A percentile compares a stretch with the other conserved stretches of the same genome.
Conservation (phyloP, 2,888 invertebrate species). For the Zonitis immaculata region DNA sequence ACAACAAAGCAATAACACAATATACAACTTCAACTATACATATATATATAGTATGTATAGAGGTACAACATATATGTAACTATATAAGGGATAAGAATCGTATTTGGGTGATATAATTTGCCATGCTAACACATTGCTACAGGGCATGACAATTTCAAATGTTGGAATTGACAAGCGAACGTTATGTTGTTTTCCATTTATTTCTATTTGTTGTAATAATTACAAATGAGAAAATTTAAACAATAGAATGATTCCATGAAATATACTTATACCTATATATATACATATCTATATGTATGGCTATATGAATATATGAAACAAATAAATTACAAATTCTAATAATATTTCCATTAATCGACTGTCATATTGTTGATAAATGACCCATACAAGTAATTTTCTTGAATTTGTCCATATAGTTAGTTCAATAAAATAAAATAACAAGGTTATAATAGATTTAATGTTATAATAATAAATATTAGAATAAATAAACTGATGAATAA, state of each 20-base stretch:
- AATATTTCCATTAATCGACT: slow-evolving; percentile 37
- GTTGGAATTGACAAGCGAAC: slow-evolving; percentile 13
- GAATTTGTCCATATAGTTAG: not conserved
- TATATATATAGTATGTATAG: too few species aligned
- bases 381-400: slow-evolving; percentile 1
- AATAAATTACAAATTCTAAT: slow-evolving; percentile 38
- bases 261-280: too few species aligned
- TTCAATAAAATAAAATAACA: slow-evolving; percentile 1
- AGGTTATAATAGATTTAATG: not conserved
- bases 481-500: not conserved
- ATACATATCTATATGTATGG: too few species aligned
- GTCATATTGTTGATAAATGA: slow-evolving; percentile 36
- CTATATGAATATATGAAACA: slow-evolving; percentile 37
- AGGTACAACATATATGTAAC: too few species aligned
- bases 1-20: slow-evolving; percentile 33
- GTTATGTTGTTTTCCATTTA: too few species aligned
- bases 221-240: slow-evolving; percentile 30
- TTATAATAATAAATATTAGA: not conserved
- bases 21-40: slow-evolving; percentile 24
- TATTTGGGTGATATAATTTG: slow-evolving; percentile 33
- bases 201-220: not conserved
- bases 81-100: slow-evolving; percentile 34
- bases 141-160: slow-evolving; percentile 20
- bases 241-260: slow-evolving; percentile 35
- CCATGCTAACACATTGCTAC: slow-evolving; percentile 26